Evolutionary conservation across 1,140 invertebrate genomes (phyloP).

Genomic region (Acyrthosiphon pisum): DNA sequence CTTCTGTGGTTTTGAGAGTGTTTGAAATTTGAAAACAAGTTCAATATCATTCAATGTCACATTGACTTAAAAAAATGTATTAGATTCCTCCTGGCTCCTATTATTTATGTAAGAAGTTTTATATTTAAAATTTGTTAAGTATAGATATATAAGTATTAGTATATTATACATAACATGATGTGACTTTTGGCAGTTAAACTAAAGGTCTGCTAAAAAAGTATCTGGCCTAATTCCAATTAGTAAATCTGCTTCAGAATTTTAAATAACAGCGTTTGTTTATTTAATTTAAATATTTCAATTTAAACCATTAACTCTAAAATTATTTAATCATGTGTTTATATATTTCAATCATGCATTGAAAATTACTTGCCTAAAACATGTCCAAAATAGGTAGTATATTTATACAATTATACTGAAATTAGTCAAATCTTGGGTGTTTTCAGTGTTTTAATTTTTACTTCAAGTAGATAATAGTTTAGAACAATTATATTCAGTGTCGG

Average conservation of each 20-base stretch:
- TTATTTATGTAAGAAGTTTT: conserved; percentile 26
- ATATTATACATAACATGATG: neutral
- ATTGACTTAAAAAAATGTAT: neutral
- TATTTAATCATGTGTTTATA: no score
- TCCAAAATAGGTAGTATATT: no score
- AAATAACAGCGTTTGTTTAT: neutral
- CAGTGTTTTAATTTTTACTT: neutral
- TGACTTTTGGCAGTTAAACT: conserved; percentile 19
- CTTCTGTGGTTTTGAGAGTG: neutral
- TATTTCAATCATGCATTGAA: no score
- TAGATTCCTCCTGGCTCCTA: neutral
- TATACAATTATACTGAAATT: no score
- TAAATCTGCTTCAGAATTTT: conserved; percentile 18
- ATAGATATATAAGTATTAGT: neutral
- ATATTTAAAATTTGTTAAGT: neutral
- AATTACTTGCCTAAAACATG: no score
- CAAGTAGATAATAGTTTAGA: neutral
- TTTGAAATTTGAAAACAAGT: neutral
- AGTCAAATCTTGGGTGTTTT: neutral
- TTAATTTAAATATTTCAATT: neutral
- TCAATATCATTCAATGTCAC: conserved; percentile 19
- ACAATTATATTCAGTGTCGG: no score
- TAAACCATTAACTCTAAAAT: neutral
- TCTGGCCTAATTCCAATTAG: neutral
- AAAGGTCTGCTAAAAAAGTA: conserved; percentile 26